These are phyloP conservation scores for Hemiprocne comata DNA, from an alignment of 2,113 vertebrate genomes.

Conservation along the genomic window DNA sequence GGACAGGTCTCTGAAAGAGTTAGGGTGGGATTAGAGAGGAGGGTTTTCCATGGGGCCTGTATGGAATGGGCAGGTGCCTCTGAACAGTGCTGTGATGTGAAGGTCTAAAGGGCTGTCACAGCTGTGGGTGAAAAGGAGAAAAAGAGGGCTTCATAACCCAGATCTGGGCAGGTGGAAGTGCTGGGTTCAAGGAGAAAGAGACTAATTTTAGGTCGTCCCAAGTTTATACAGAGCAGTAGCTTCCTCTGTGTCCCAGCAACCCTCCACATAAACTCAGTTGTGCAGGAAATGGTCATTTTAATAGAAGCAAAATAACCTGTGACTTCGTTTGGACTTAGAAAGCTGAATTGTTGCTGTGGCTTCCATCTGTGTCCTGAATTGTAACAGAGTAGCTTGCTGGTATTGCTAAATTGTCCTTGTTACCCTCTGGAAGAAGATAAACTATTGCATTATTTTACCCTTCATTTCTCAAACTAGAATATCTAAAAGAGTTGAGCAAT, in stretches of 20 bases:
- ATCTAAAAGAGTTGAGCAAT: background rate
- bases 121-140: background rate
- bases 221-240: background rate
- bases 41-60: background rate
- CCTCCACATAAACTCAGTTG: background rate
- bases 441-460: background rate
- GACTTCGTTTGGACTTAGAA: background rate
- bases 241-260: background rate
- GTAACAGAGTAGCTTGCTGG: background rate
- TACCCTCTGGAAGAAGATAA: background rate
- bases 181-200: background rate
- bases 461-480: background rate
- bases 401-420: conserved; percentile 6
- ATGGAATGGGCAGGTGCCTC: background rate
- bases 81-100: background rate
- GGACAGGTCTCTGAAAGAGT: background rate
- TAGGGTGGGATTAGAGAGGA: background rate
- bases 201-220: background rate
- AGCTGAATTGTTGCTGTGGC: background rate
- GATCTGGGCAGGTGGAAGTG: background rate
- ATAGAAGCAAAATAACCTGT: background rate
- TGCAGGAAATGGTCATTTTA: background rate
- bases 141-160: background rate
- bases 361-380: background rate
- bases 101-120: background rate